Evolutionary conservation across 2,888 invertebrate genomes (phyloP).

Genomic region (Ochropleura leucogaster): DNA sequence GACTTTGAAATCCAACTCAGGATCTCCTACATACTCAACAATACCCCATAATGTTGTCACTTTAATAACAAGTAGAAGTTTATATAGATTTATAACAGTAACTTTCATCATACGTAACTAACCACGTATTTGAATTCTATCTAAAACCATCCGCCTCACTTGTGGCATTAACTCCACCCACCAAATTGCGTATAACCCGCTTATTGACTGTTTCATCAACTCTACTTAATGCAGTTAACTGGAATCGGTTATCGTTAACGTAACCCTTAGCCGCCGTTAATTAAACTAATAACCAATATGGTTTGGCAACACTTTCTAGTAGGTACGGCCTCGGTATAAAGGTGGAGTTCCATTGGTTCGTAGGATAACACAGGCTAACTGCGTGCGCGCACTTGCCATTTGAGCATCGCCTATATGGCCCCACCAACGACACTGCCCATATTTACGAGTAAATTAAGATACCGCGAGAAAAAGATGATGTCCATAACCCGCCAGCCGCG

Average conservation of each 20-base stretch:
- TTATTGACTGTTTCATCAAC: slow-evolving; percentile 39
- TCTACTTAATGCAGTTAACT: slow-evolving; percentile 38
- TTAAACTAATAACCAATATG: slow-evolving; percentile 50
- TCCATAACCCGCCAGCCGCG: no score
- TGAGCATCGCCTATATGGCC: no score
- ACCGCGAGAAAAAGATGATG: no score
- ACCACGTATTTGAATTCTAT: not conserved
- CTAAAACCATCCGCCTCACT: not conserved
- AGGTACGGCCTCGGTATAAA: slow-evolving; percentile 22
- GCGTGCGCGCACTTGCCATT: no score
- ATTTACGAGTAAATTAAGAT: no score
- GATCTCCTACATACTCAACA: not conserved
- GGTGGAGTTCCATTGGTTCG: slow-evolving; percentile 16
- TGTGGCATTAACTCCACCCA: slow-evolving; percentile 15
- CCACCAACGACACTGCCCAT: no score
- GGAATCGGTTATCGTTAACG: slow-evolving; percentile 29
- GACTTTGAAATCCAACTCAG: not conserved
- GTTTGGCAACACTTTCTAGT: slow-evolving; percentile 39
- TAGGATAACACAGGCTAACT: not conserved
- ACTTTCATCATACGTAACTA: not conserved
- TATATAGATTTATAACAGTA: not conserved
- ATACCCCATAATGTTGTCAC: not conserved
- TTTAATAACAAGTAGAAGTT: not conserved
- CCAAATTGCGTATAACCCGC: slow-evolving; percentile 19
- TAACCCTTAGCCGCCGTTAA: slow-evolving; percentile 40